Conservation (phyloP, 2,888 invertebrate genomes). For the Spialia ferax region DNA sequence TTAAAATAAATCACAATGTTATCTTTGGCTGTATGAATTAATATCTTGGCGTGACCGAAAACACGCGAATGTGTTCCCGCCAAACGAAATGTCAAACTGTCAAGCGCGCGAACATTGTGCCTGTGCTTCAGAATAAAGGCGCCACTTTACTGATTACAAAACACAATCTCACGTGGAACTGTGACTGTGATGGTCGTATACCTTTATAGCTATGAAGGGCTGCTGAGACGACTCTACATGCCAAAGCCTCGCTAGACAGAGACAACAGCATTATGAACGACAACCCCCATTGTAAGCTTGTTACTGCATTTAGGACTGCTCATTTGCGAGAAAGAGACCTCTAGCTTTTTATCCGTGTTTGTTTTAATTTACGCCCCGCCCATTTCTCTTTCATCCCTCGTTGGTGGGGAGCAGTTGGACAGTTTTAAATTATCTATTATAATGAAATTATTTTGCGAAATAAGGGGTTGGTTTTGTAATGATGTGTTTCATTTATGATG, state of each 20-base stretch:
- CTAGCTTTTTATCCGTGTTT: conserved; percentile 65
- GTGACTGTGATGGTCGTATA: conserved; percentile 68
- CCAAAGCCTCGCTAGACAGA: conserved; percentile 60
- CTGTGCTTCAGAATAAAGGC: conserved; percentile 78
- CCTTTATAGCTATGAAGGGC: conserved; percentile 79
- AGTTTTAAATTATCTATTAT: conserved; percentile 87
- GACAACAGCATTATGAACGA: conserved; percentile 64
- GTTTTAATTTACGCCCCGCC: conserved; percentile 75
- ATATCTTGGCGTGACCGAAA: conserved; percentile 55
- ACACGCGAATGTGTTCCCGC: conserved; percentile 73
- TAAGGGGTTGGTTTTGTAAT: conserved; percentile 85
- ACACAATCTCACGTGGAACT: conserved; percentile 83
- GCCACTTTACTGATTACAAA: conserved; percentile 85
- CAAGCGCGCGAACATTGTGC: conserved; percentile 80
- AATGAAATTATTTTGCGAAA: conserved; percentile 85
- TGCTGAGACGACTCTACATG: conserved; percentile 68
- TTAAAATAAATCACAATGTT: conserved; percentile 58
- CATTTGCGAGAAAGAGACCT: conserved; percentile 80
- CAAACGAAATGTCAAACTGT: conserved; percentile 83
- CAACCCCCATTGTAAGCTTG: conserved; percentile 82
- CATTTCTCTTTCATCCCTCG: conserved; percentile 75
- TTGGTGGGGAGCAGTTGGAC: conserved; percentile 82
- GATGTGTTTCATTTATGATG: conserved; percentile 81
- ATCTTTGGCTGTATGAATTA: conserved; percentile 54
- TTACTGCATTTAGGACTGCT: conserved; percentile 80